Evolutionary conservation across 2,888 invertebrate species (phyloP).

Genomic region (Apantesis nais): DNA sequence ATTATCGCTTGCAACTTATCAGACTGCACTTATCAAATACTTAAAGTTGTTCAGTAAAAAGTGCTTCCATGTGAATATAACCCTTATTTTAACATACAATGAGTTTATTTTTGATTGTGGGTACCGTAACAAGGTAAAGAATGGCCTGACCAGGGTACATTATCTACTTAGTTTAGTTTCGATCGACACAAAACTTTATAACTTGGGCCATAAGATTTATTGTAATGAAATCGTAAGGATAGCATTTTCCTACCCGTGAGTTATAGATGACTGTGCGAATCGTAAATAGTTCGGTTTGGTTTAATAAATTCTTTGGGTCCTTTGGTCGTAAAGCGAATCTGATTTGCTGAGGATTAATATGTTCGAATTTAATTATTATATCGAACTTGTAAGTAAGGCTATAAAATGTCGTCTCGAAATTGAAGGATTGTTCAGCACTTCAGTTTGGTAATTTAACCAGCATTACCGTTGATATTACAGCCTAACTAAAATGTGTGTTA

Average conservation of each 20-base stretch:
- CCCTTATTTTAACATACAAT: conserved; percentile 39
- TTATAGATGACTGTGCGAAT: conserved; percentile 63
- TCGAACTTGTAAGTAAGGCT: conserved; percentile 40
- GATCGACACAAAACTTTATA: conserved; percentile 76
- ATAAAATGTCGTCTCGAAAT: conserved; percentile 42
- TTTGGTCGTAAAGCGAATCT: conserved; percentile 54
- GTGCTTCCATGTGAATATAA: conserved; percentile 32
- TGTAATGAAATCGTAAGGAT: conserved; percentile 77
- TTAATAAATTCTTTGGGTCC: conserved; percentile 63
- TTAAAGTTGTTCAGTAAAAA: conserved; percentile 49
- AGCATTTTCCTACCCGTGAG: conserved; percentile 73
- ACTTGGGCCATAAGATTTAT: conserved; percentile 73
- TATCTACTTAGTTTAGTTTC: conserved; percentile 73
- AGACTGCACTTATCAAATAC: conserved; percentile 64
- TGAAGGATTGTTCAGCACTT: conserved; percentile 35
- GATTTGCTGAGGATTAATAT: conserved; percentile 51
- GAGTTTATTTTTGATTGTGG: conserved; percentile 49
- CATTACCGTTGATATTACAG: conserved; percentile 23
- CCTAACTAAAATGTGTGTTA: conserved; percentile 21
- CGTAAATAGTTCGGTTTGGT: conserved; percentile 69
- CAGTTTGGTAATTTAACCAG: conserved; percentile 35
- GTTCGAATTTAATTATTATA: conserved; percentile 46
- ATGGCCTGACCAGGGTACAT: conserved; percentile 67
- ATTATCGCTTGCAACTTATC: conserved; percentile 69
- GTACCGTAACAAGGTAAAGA: conserved; percentile 58